Evolutionary conservation across 1,140 invertebrate genomes (phyloP), one percentile per base, ranked within the genome.

Genomic region (Dysdera silvatica): DNA sequence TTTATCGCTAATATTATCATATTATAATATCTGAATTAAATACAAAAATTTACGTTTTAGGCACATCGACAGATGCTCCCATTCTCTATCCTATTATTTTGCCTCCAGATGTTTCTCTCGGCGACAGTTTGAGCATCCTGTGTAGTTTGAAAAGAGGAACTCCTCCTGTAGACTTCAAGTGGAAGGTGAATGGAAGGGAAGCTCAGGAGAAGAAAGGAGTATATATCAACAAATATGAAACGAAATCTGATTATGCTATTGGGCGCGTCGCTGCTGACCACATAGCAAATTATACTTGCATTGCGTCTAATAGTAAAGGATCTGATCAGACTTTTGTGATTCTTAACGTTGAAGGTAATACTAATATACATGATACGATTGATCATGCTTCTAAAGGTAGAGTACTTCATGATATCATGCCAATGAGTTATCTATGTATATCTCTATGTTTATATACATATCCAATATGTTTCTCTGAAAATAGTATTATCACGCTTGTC

Each of bases 251-350:
- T 5, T 59, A 40, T 26, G 37, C 45, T 12, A 33, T 59, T 12
- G 56, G 45, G 26, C 33, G 41, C 26, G 35, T 59, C 12, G 26
- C 37, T 31, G 18, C 58, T 0, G 16, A 33, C 16, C 40, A 66
- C 18, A 43, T 69, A 49, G 73, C 73, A 51, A 69, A 68, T 35
- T 74, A 74, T 41, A 71, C 71, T 20, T 74, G 73, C 53, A 67
- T 67, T 16, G 75, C 71, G 14, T 64, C 59, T 26, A 73, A 73
- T 57, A 61, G 55, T 16, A 72, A 68, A 6, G 68, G 59, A 4
- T 10, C 14, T 26, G 67, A 52, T 41, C 20, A 20, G 12, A 41
- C 51, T n/a, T 65, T 37, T 8, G 62, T 54, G 10, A 23, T 16
- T n/a, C 49, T 69, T 6, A 8, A 60, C 3, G 53, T 69, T 10